A percentile compares a stretch with the other conserved stretches of the same genome.
These are phyloP conservation scores for Enteromius paludinosus DNA, from an alignment of 2,797 vertebrate species.

Conservation along the genomic window DNA sequence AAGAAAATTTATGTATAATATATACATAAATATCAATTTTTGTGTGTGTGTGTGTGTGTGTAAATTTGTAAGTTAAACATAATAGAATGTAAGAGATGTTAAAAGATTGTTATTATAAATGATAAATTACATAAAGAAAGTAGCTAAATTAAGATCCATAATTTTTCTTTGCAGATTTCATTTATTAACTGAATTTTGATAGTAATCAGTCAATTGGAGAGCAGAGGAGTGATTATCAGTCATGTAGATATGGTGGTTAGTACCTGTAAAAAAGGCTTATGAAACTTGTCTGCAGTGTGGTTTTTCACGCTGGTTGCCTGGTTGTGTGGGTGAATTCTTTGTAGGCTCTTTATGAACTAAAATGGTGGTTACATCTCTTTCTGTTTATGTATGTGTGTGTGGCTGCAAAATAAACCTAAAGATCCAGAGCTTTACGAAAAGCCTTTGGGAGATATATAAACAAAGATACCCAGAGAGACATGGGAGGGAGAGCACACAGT, in stretches of 20 bases:
- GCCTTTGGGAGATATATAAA: constrained; percentile 52
- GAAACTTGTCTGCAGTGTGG: constrained; percentile 51
- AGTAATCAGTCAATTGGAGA: constrained; percentile 29
- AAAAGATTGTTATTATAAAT: background rate
- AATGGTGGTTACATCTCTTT: constrained; percentile 41
- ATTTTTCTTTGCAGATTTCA: background rate
- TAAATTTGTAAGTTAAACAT: too few relatives aligned
- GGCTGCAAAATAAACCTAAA: constrained; percentile 47
- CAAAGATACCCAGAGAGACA: constrained; percentile 44
- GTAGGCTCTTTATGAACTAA: constrained; percentile 48
- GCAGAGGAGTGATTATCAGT: constrained; percentile 43
- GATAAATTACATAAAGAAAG: background rate
- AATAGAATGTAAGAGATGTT: too few relatives aligned
- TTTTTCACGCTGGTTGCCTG: constrained; percentile 38
- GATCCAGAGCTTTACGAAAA: constrained; percentile 55
- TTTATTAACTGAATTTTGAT: background rate
- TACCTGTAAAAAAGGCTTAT: constrained; percentile 40
- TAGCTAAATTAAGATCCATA: background rate
- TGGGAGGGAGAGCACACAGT: constrained; percentile 35
- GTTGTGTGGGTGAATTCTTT: constrained; percentile 56
- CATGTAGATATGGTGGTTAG: constrained; percentile 44
- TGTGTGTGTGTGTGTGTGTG: too few relatives aligned
- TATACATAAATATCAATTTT: too few relatives aligned
- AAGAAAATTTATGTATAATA: too few relatives aligned
- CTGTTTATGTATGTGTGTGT: constrained; percentile 25